Evolutionary conservation across 2,797 vertebrate species (phyloP).

Genomic region (Adrianichthys oophorus): DNA sequence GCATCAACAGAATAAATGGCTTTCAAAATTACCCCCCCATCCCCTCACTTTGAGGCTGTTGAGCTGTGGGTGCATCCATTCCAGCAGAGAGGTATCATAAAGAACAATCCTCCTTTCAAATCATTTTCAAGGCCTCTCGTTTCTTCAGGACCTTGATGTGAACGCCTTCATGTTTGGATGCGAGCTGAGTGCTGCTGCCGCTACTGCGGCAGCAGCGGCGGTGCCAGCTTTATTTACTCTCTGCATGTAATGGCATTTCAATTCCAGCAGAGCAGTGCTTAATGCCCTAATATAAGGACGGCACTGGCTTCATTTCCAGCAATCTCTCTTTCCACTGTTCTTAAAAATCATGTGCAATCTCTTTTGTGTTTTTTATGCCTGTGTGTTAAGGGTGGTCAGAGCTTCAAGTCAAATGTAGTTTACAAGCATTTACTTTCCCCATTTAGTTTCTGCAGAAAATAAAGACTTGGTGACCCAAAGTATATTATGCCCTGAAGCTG

Average conservation of each 20-base stretch:
- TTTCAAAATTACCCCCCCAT: slow-evolving; percentile 23
- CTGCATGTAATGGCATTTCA: slow-evolving; percentile 25
- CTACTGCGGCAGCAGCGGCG: background rate
- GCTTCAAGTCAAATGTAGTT: slow-evolving; percentile 42
- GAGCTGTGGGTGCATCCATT: slow-evolving; percentile 9
- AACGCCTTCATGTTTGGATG: slow-evolving; percentile 20
- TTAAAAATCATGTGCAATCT: slow-evolving; percentile 18
- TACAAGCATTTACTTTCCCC: slow-evolving; percentile 40
- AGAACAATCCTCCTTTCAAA: slow-evolving; percentile 38
- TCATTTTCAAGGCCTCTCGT: slow-evolving; percentile 56
- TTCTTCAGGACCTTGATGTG: slow-evolving; percentile 32
- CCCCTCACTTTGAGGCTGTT: slow-evolving; percentile 29
- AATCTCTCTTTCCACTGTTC: slow-evolving; percentile 41
- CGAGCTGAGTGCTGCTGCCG: slow-evolving; percentile 16
- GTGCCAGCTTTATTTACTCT: slow-evolving; percentile 44
- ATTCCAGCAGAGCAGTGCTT: slow-evolving; percentile 19
- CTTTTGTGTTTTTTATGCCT: slow-evolving; percentile 8
- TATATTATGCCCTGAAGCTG: slow-evolving; percentile 18
- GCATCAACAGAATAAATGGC: slow-evolving; percentile 36
- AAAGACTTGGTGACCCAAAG: slow-evolving; percentile 32
- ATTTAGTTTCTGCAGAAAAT: slow-evolving; percentile 51
- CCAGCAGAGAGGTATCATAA: slow-evolving; percentile 37
- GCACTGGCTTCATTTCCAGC: slow-evolving; percentile 44
- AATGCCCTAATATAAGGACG: slow-evolving; percentile 40
- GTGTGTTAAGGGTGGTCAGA: slow-evolving; percentile 13